A percentile compares a stretch with the other conserved stretches of the same genome.
phyloP scores from a whole-genome alignment of 2,113 vertebrate species.

The Sterrhoptilus dennistouni region DNA sequence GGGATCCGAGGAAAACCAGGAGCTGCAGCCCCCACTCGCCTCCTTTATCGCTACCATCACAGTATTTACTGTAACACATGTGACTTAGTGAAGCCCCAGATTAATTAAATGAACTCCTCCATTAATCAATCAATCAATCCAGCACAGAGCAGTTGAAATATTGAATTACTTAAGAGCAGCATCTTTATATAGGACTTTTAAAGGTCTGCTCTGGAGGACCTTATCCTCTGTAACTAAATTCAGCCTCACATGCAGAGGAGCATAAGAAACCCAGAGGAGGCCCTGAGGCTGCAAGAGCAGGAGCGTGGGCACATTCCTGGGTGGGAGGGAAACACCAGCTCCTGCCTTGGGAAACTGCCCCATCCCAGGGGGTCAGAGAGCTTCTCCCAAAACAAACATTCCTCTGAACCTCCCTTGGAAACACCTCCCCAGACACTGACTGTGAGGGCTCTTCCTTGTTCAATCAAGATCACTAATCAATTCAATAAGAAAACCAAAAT shows the following conservation, averaged over 20 bases:
- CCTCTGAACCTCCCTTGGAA: neutral
- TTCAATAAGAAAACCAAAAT: neutral
- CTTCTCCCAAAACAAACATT: neutral
- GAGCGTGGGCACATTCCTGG: neutral
- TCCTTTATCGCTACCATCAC: neutral
- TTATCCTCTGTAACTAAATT: conserved; percentile 41
- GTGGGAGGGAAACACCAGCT: neutral
- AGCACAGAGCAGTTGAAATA: conserved; percentile 64
- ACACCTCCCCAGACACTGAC: neutral
- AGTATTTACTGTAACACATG: conserved; percentile 62
- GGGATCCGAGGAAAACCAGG: neutral
- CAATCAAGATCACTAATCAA: neutral
- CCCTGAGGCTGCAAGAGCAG: neutral
- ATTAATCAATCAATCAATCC: conserved; percentile 71
- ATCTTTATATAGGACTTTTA: conserved; percentile 65
- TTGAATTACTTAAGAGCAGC: conserved; percentile 67
- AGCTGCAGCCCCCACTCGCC: neutral
- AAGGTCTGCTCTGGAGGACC: conserved; percentile 59
- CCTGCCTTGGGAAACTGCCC: neutral
- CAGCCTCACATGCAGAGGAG: neutral
- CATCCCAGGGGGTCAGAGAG: neutral
- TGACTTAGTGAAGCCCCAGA: conserved; percentile 61
- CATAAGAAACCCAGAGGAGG: conserved; percentile 1
- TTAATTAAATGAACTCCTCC: conserved; percentile 68
- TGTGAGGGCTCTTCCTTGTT: neutral